Percentiles rank a stretch among this genome's conserved stretches.
These are phyloP conservation scores for Gastrophryne carolinensis DNA, from an alignment of 2,797 vertebrate genomes.

Conservation along the genomic window DNA sequence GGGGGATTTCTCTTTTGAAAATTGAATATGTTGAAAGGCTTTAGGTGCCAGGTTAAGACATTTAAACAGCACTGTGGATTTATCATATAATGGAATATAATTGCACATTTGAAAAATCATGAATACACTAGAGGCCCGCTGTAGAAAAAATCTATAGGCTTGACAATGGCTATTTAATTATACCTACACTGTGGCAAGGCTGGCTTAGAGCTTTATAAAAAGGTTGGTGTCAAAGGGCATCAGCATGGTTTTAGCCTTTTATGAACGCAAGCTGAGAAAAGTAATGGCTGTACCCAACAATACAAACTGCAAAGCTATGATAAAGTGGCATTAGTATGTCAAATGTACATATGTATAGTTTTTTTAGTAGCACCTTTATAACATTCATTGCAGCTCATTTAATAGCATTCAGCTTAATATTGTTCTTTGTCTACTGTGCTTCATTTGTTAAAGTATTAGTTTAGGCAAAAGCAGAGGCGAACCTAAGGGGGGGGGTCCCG, in stretches of 20 bases:
- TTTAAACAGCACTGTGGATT: neutral
- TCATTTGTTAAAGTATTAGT: too few relatives aligned
- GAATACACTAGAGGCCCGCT: neutral
- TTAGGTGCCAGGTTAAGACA: slow-evolving; percentile 3
- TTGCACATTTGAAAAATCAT: neutral
- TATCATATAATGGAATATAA: slow-evolving; percentile 5
- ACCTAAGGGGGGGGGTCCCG: too few relatives aligned
- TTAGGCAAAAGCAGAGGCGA: too few relatives aligned
- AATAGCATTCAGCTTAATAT: too few relatives aligned
- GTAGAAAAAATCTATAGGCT: neutral
- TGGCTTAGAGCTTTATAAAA: neutral
- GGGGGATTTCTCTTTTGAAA: neutral
- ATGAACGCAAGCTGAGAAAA: neutral
- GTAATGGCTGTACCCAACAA: neutral
- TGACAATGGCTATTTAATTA: neutral
- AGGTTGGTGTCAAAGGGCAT: neutral
- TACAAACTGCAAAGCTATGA: neutral
- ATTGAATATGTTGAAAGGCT: neutral
- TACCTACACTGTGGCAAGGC: neutral
- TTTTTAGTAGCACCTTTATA: too few relatives aligned
- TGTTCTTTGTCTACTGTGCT: too few relatives aligned
- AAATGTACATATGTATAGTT: neutral
- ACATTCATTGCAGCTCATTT: too few relatives aligned
- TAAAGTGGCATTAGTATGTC: neutral
- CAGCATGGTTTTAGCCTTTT: neutral